Base-by-base conservation (phyloP, 2,888 invertebrate species). In the Eumerus sabulonum region DNA sequence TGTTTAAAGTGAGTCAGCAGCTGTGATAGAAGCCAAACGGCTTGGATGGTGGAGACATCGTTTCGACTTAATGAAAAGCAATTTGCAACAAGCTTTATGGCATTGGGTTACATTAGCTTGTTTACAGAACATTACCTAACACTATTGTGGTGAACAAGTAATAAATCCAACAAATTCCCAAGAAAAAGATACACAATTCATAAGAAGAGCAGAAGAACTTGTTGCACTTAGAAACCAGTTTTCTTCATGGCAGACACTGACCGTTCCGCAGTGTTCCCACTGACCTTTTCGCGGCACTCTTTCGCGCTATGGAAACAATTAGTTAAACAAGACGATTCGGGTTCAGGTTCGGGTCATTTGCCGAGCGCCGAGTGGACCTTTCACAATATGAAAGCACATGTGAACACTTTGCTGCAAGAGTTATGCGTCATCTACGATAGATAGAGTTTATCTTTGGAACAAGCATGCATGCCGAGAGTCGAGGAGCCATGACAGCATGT, bases 361-460 rank as follows among this genome's bases (percentile, higher is more conserved):
- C 35, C 48, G 13, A 19, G 14, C 19, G 53, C 17, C 54, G 51
- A 40, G 17, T 14, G 48, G 50, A 50, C 57, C 63, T 68, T 62
- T 57, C 63, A 66, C 42, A 60, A 50, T 47, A 50, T 40, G 42
- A 47, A 27, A 4, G 3, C 27, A 2, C 7, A 27, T 27, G 27
- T 27, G 7, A 4, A 27, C 54, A 56, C 38, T 17, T 7, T 2
- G 27, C 40, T 18, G 9, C 62, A 70, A 62, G 40, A 19, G 59
- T 70, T 70, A 36, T 53, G 63, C 70, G 42, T 64, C 48, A 53
- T 64, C 64, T 59, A 47, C 9, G 57, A 18, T 54, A 36, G 27
- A 71, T 70, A 60, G 59, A 64, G 64, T 18, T 64, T 50, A 38
- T 54, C 50, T 71, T 71, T 64, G 71, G 63, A 71, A 70, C 27